Percentiles rank a stretch among this genome's conserved stretches.
These are phyloP conservation scores for Zonitis immaculata DNA, from an alignment of 2,888 invertebrate species.

Conservation along the genomic window DNA sequence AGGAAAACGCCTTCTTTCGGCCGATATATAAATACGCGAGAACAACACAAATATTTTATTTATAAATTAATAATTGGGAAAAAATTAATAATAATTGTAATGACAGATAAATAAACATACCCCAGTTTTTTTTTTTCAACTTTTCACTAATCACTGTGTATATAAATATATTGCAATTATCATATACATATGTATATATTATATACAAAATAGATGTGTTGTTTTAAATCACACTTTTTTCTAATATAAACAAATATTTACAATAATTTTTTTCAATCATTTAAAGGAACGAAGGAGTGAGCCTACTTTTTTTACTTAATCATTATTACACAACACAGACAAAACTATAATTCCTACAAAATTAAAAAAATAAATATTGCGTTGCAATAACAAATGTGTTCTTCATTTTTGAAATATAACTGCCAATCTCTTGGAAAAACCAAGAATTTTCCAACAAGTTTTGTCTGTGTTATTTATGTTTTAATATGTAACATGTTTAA, in stretches of 20 bases:
- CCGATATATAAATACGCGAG: constrained; percentile 8
- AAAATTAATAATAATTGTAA: too few relatives aligned
- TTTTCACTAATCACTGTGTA: constrained; percentile 1
- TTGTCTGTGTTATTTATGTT: constrained; percentile 26
- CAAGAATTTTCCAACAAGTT: constrained; percentile 9
- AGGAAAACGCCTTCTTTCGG: constrained; percentile 9
- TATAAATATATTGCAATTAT: constrained; percentile 8
- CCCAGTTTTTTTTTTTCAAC: constrained; percentile 1
- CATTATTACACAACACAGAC: constrained; percentile 31
- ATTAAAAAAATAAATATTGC: constrained; percentile 29
- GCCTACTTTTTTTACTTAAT: constrained; percentile 39
- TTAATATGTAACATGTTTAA: constrained; percentile 23
- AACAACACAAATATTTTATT: constrained; percentile 22
- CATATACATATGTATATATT: constrained; percentile 1
- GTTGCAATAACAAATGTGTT: constrained; percentile 22
- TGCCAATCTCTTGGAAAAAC: not conserved
- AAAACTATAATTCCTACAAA: constrained; percentile 28
- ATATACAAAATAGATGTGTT: constrained; percentile 26
- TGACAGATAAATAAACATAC: constrained; percentile 1
- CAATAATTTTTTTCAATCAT: constrained; percentile 18
- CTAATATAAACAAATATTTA: constrained; percentile 27
- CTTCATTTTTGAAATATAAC: constrained; percentile 6
- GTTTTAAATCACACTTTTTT: constrained; percentile 22
- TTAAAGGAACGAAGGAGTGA: constrained; percentile 39
- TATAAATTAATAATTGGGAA: constrained; percentile 6